phyloP scores from a whole-genome alignment of 2,113 vertebrate genomes.

The Aptenodytes forsteri region DNA sequence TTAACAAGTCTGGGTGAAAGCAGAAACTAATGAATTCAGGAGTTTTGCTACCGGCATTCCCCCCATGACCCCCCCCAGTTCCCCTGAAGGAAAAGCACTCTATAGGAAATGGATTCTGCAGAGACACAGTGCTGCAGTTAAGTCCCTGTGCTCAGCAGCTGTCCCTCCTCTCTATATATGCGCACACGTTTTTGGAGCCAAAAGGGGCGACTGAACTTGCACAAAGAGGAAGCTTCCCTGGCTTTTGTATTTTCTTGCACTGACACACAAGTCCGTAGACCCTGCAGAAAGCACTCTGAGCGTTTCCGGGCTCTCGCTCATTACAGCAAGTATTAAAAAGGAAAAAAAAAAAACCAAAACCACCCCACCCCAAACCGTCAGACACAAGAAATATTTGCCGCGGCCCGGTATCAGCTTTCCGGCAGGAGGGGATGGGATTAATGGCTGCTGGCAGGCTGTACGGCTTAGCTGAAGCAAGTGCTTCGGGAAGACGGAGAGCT shows the following conservation, averaged over 20 bases:
- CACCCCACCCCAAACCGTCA: background rate
- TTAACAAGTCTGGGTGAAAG: background rate
- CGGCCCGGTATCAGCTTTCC: background rate
- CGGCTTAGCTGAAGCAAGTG: background rate
- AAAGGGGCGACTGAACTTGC: background rate
- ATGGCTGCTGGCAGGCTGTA: background rate
- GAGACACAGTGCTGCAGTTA: background rate
- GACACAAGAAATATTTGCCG: background rate
- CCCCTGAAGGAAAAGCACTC: background rate
- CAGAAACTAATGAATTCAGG: background rate
- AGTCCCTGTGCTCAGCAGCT: background rate
- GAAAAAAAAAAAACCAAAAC: background rate
- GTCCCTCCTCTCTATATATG: too few relatives aligned
- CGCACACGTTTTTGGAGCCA: background rate
- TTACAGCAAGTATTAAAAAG: background rate
- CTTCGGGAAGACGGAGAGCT: background rate
- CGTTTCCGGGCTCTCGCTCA: background rate
- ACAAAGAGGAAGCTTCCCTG: background rate
- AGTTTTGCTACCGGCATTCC: background rate
- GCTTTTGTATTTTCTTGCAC: rapidly evolving
- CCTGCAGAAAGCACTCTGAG: background rate
- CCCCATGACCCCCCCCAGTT: rapidly evolving
- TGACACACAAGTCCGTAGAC: background rate
- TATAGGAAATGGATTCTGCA: rapidly evolving
- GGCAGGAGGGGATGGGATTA: background rate